phyloP scores from a whole-genome alignment of 2,113 vertebrate genomes.

The Bungarus multicinctus region DNA sequence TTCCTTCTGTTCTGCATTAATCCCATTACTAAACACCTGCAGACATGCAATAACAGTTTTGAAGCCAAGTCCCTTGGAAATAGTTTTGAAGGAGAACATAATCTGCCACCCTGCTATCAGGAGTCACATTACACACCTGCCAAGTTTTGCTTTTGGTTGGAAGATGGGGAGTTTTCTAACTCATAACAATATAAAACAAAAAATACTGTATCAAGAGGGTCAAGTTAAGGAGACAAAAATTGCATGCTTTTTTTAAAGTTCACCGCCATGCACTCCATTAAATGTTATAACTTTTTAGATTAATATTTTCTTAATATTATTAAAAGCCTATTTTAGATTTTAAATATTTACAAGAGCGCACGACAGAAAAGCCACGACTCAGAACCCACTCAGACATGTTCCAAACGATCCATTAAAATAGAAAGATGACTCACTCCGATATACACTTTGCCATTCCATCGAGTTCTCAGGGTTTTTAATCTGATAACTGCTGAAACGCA shows the following conservation, averaged over 20 bases:
- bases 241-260: slow-evolving; percentile 60
- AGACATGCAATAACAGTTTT: slow-evolving; percentile 86
- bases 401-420: slow-evolving; percentile 55
- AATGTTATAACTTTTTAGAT: slow-evolving; percentile 59
- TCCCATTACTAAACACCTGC: slow-evolving; percentile 94
- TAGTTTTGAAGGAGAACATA: slow-evolving; percentile 76
- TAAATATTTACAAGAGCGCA: slow-evolving; percentile 64
- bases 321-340: slow-evolving; percentile 59
- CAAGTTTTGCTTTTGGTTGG: slow-evolving; percentile 74
- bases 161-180: slow-evolving; percentile 40
- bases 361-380: slow-evolving; percentile 53
- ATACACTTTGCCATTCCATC: slow-evolving; percentile 51
- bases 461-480: slow-evolving; percentile 58
- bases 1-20: slow-evolving; percentile 85
- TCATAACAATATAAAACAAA: slow-evolving; percentile 53
- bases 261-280: slow-evolving; percentile 61
- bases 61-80: slow-evolving; percentile 80
- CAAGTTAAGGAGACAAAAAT: slow-evolving; percentile 60
- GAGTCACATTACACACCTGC: slow-evolving; percentile 84
- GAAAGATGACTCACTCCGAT: slow-evolving; percentile 28
- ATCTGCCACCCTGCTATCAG: slow-evolving; percentile 78
- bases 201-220: background rate
- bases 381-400: slow-evolving; percentile 55
- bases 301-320: slow-evolving; percentile 45
- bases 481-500: slow-evolving; percentile 56